Conservation (phyloP, 2,888 invertebrate species). For the Rhamphomyia laevipes region DNA sequence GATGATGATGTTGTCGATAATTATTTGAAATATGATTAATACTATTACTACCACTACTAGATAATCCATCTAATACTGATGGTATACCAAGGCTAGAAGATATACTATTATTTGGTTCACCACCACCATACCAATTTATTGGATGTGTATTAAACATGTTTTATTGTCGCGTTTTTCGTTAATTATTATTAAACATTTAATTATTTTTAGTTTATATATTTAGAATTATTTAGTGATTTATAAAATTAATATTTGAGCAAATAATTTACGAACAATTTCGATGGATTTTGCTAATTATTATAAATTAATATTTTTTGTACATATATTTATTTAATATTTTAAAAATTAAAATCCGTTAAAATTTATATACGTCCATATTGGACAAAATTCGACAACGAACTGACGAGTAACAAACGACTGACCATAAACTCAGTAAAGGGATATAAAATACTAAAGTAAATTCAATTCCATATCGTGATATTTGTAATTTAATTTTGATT, state of each 20-base stretch:
- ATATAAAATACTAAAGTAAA: too few species aligned
- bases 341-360: not conserved
- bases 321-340: too few species aligned
- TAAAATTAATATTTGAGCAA: too few species aligned
- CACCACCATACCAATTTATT: slow-evolving; percentile 32
- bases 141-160: slow-evolving; percentile 31
- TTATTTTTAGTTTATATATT: not conserved
- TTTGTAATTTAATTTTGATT: too few species aligned
- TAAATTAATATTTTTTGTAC: too few species aligned
- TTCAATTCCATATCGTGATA: too few species aligned
- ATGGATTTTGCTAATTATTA: too few species aligned
- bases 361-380: not conserved
- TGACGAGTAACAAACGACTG: not conserved
- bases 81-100: not conserved
- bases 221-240: too few species aligned
- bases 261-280: too few species aligned
- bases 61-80: not conserved
- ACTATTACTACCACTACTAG: slow-evolving; percentile 8
- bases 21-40: slow-evolving; percentile 1
- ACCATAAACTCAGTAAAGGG: too few species aligned
- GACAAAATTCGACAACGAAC: not conserved
- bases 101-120: slow-evolving; percentile 6
- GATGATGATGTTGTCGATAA: slow-evolving; percentile 24
- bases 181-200: not conserved
- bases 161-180: not conserved